phyloP scores from a whole-genome alignment of 2,113 vertebrate species.

The Pelobates fuscus region DNA sequence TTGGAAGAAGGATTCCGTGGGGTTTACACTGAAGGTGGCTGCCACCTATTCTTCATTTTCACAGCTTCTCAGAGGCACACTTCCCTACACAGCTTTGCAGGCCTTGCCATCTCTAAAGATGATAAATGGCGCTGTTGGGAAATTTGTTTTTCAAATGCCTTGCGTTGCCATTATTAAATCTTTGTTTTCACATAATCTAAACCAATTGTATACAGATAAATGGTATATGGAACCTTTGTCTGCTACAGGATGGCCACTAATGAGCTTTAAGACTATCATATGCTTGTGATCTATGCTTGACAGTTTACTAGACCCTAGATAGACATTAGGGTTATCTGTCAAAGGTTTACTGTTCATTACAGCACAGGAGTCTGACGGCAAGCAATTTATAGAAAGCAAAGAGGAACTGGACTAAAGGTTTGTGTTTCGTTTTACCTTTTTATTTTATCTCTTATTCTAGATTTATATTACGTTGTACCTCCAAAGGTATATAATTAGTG shows the following conservation, averaged over 20 bases:
- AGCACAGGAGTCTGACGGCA: not conserved
- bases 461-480: no score
- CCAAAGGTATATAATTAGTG: no score
- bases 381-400: no score
- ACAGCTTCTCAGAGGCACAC: conserved; percentile 1
- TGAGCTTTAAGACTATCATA: not conserved
- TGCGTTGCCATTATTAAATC: conserved; percentile 25
- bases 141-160: conserved; percentile 14
- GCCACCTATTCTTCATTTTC: conserved; percentile 53
- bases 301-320: no score
- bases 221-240: conserved; percentile 11
- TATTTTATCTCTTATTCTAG: no score
- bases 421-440: no score
- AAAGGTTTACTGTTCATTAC: not conserved
- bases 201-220: not conserved
- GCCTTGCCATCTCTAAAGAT: not conserved
- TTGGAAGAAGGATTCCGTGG: not conserved
- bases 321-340: not conserved
- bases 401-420: no score
- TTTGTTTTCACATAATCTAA: conserved; percentile 32
- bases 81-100: not conserved
- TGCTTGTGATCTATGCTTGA: not conserved
- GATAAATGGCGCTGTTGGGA: conserved; percentile 21
- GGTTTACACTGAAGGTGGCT: not conserved
- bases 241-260: conserved; percentile 2